Evolutionary conservation across 2,113 vertebrate genomes (phyloP).

Genomic region (Delphinapterus leucas): DNA sequence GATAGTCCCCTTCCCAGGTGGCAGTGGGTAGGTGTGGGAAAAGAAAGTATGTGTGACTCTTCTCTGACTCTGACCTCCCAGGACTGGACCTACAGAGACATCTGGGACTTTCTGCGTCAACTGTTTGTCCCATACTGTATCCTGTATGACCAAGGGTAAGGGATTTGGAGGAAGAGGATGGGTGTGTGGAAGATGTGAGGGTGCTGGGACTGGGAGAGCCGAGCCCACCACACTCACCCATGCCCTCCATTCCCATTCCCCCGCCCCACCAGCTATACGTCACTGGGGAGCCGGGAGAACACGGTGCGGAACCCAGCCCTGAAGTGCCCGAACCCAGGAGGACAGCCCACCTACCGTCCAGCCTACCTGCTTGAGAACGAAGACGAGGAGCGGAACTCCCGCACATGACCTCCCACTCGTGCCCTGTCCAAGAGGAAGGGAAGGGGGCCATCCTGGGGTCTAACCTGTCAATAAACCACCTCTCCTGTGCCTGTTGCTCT

Average conservation of each 20-base stretch:
- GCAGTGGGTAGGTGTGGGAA: not conserved
- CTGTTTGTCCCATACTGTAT: constrained; percentile 95
- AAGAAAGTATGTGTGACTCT: not conserved
- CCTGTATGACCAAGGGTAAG: constrained; percentile 97
- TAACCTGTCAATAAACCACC: constrained; percentile 55
- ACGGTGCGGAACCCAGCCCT: constrained; percentile 88
- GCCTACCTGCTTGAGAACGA: constrained; percentile 93
- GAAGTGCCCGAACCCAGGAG: constrained; percentile 81
- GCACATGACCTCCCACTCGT: constrained; percentile 78
- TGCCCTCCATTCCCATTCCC: not conserved
- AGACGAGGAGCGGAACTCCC: constrained; percentile 91
- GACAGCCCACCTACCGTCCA: constrained; percentile 85
- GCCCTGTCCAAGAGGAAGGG: rapidly evolving
- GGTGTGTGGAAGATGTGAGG: rapidly evolving
- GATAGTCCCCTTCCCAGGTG: not conserved
- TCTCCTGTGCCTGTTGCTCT: not conserved
- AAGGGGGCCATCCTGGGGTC: not conserved
- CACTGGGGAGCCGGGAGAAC: constrained; percentile 93
- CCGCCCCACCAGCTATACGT: constrained; percentile 88
- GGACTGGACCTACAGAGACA: constrained; percentile 98
- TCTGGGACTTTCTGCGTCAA: constrained; percentile 94
- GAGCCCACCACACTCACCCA: not conserved
- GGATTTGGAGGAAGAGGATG: not conserved
- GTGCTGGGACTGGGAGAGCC: not conserved
- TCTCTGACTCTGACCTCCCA: constrained; percentile 59